Base-by-base conservation (phyloP, 2,888 invertebrate species). In the Thereva nobilitata region DNA sequence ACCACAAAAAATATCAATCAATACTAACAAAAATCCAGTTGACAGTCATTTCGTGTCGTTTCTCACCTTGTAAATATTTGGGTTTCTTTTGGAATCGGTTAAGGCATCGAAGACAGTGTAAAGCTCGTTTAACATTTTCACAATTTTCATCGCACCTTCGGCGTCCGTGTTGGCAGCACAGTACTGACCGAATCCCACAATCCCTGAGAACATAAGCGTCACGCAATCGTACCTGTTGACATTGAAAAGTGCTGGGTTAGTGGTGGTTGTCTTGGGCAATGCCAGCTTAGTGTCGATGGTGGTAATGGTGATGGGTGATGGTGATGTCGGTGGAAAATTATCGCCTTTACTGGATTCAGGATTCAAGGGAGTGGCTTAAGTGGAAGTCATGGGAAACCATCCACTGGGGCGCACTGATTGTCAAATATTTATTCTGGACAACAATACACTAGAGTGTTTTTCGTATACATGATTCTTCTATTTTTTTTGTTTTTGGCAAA, bases 81-180 rank as follows among this genome's bases (percentile, higher is more conserved):
- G 92, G 82, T 96, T 95, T 73, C 90, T 88, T 77, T 91, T 92
- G 4, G 94, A 93, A 81, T 96, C 95, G 7, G 96, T 94, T 49
- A 97, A 85, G 47, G 91, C 93, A 82, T 97, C 97, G 76, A 96
- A 96, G 4, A 94, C 91, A 0, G 95, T 96, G 79, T 97, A 97
- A 71, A 97, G 85, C 77, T 92, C 90, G 80, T 97, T 97, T 56
- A 97, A 86, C 87, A 96, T 91, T 80, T 91, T 87, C 6, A 97
- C 96, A 71, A 97, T 96, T 83, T 95, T 95, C 93, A 96, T 96
- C 52, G 95, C 96, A 0, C 95, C 95, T 72, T 89, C 89, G 5
- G 94, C 91, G 79, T 96, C 96, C 0, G 95, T 92, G 79, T 96
- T 89, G 50, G 88, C 86, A 2, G 95, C 92, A 77, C 96, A 96